Conservation (phyloP, 2,797 vertebrate species). For the Balearica regulorum region DNA sequence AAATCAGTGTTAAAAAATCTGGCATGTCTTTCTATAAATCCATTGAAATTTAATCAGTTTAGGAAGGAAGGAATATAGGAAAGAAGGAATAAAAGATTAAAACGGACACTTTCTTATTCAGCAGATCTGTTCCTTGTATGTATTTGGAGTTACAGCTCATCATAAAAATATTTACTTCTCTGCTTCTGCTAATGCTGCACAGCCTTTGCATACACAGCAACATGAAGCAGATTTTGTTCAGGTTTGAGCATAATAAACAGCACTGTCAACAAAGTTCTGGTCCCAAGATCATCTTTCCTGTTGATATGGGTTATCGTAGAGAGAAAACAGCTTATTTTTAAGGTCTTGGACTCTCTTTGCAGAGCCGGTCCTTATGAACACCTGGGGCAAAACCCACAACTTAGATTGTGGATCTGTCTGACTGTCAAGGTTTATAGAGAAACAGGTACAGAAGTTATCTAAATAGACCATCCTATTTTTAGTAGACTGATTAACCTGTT, state of each 20-base stretch:
- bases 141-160: not conserved
- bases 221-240: not conserved
- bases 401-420: not conserved
- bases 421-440: not conserved
- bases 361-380: not conserved
- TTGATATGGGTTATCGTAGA: not conserved
- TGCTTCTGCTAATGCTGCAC: not conserved
- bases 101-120: not conserved
- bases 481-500: not conserved
- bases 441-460: not conserved
- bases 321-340: not conserved
- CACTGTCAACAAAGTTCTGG: constrained; percentile 16
- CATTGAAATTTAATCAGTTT: not conserved
- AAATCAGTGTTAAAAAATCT: not conserved
- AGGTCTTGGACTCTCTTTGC: not conserved
- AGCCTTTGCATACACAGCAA: not conserved
- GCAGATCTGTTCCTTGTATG: not conserved
- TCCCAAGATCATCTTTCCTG: not conserved
- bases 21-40: not conserved
- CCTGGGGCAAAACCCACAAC: not conserved
- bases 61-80: not conserved
- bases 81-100: not conserved
- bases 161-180: not conserved
- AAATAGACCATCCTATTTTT: not conserved
- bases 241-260: not conserved